A percentile compares a stretch with the other conserved stretches of the same genome.
Evolutionary conservation across 2,797 vertebrate genomes (phyloP).

Genomic region (Eulemur coronatus): DNA sequence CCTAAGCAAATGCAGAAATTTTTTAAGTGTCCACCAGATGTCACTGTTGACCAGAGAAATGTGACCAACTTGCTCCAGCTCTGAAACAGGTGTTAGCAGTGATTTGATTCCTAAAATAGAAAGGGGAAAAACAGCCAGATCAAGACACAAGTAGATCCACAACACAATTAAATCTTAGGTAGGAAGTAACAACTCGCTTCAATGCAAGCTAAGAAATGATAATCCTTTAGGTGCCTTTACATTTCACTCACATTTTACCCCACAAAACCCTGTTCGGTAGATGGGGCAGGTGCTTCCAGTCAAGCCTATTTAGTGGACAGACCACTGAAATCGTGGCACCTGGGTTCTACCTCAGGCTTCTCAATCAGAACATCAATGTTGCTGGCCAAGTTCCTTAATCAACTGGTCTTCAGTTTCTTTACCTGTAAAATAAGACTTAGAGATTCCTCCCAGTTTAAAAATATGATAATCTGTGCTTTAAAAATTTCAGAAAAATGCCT

Average conservation of each 20-base stretch:
- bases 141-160: background rate
- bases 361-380: background rate
- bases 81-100: background rate
- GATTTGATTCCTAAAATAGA: slow-evolving; percentile 31
- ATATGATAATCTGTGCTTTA: background rate
- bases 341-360: background rate
- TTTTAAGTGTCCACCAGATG: slow-evolving; percentile 77
- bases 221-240: background rate
- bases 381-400: background rate
- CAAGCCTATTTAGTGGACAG: accelerated
- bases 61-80: background rate
- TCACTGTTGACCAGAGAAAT: slow-evolving; percentile 65
- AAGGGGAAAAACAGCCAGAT: background rate
- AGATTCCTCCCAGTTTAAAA: background rate
- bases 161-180: background rate
- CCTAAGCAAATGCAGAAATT: background rate
- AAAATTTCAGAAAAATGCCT: background rate
- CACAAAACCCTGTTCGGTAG: background rate
- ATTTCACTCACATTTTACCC: background rate
- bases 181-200: background rate
- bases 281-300: background rate
- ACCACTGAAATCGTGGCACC: accelerated
- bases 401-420: background rate
- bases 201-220: background rate
- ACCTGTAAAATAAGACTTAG: background rate